A percentile compares a stretch with the other conserved stretches of the same genome.
Evolutionary conservation across 2,113 vertebrate species (phyloP).

Genomic region (Phasianus colchicus): DNA sequence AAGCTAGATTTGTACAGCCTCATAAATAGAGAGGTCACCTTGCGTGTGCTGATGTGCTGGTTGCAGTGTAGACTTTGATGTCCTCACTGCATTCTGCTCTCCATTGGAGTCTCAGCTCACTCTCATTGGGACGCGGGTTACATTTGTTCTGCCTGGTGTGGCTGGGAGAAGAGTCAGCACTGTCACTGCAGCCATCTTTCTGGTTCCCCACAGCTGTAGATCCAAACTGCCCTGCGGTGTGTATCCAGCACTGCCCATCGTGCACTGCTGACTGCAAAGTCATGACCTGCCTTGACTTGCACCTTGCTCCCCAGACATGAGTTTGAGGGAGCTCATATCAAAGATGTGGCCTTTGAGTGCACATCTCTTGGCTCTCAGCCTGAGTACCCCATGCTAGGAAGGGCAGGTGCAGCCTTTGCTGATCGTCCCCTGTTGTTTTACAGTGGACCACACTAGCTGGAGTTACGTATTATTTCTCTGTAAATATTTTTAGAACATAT

Average conservation of each 20-base stretch:
- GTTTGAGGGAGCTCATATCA: background rate
- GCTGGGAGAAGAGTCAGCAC: background rate
- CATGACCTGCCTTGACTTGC: background rate
- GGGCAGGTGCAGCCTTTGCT: background rate
- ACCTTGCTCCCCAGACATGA: background rate
- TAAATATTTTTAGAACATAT: background rate
- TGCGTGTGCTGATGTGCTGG: background rate
- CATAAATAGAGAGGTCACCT: background rate
- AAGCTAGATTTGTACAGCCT: accelerated
- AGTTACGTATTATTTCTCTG: background rate
- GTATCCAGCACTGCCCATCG: background rate
- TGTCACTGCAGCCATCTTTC: background rate
- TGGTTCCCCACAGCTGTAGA: background rate
- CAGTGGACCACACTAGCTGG: background rate
- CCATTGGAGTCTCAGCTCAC: accelerated
- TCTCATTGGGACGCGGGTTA: background rate
- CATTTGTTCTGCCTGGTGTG: background rate
- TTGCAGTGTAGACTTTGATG: background rate
- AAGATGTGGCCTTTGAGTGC: background rate
- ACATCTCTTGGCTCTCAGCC: background rate
- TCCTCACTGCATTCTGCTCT: accelerated
- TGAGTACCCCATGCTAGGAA: background rate
- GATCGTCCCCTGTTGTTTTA: background rate
- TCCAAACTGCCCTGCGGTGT: background rate
- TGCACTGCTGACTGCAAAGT: background rate